Evolutionary conservation across 1,140 invertebrate species (phyloP).

Genomic region (Daktulosphaira vitifoliae): DNA sequence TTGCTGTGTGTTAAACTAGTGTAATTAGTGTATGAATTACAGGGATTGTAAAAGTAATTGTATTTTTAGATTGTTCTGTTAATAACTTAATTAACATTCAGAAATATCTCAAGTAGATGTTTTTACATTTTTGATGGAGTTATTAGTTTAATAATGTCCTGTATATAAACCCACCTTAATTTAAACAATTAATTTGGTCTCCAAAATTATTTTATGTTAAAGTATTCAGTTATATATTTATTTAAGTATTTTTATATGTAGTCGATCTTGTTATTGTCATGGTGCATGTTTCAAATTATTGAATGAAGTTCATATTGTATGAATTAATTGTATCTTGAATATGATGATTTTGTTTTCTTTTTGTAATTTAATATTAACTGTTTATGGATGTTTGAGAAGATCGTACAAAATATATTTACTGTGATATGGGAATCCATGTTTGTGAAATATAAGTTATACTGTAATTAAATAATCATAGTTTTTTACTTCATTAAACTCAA

Average conservation of each 20-base stretch:
- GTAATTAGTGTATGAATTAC: slow-evolving; percentile 25
- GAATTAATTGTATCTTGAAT: neutral
- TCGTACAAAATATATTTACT: slow-evolving; percentile 25
- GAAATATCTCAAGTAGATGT: neutral
- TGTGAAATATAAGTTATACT: slow-evolving; percentile 25
- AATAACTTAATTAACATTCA: slow-evolving; percentile 9
- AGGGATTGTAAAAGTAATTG: slow-evolving; percentile 19
- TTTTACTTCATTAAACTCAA: too few relatives aligned
- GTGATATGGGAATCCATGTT: slow-evolving; percentile 24
- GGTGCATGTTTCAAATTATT: slow-evolving; percentile 26
- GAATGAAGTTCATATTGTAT: slow-evolving; percentile 5
- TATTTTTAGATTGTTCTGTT: slow-evolving; percentile 25
- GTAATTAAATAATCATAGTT: too few relatives aligned
- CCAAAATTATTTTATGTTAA: slow-evolving; percentile 19
- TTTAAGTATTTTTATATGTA: neutral
- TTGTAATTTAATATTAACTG: slow-evolving; percentile 10
- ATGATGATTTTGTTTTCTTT: slow-evolving; percentile 6
- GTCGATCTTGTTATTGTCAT: slow-evolving; percentile 9
- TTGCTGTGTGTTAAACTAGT: slow-evolving; percentile 10
- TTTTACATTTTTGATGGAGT: slow-evolving; percentile 8
- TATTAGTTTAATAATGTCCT: neutral
- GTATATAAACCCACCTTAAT: slow-evolving; percentile 5
- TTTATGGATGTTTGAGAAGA: slow-evolving; percentile 10
- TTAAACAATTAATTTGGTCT: neutral
- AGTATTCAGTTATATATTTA: neutral